A percentile compares a stretch with the other conserved stretches of the same genome.
phyloP scores from a whole-genome alignment of 2,888 invertebrate species.

The Campoplex capitator region DNA sequence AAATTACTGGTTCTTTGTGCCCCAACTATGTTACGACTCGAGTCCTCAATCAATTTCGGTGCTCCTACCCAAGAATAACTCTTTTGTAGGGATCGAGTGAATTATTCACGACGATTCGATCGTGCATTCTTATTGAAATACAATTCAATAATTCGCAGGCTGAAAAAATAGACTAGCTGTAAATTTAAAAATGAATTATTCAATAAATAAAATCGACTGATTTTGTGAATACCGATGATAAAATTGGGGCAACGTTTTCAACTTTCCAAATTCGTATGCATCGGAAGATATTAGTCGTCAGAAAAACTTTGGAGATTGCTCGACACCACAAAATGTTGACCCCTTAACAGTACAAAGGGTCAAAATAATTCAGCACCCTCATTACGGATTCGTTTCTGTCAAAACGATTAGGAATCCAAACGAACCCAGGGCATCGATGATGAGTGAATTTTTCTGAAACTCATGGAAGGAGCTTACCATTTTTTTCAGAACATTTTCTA shows the following conservation, averaged over 20 bases:
- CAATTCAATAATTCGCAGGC: not conserved
- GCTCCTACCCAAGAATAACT: not conserved
- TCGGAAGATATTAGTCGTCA: not conserved
- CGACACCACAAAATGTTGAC: no score
- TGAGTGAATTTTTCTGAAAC: no score
- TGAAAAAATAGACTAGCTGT: not conserved
- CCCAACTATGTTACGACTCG: conserved; percentile 32
- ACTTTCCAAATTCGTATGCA: not conserved
- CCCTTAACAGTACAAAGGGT: no score
- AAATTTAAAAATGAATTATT: conserved; percentile 4
- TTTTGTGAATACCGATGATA: not conserved
- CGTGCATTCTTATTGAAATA: conserved; percentile 23
- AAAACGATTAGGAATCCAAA: no score
- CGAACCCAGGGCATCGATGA: no score
- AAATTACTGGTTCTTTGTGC: conserved; percentile 51
- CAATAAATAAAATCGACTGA: not conserved
- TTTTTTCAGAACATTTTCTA: no score
- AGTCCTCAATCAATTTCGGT: not conserved
- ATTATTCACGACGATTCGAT: conserved; percentile 16
- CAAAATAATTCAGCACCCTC: no score
- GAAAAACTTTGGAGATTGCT: no score
- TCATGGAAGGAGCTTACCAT: no score
- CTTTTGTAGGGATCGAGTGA: not conserved
- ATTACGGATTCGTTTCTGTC: no score
- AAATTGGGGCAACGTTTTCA: not conserved